phyloP scores from a whole-genome alignment of 2,113 vertebrate genomes.

The Alethe diademata region DNA sequence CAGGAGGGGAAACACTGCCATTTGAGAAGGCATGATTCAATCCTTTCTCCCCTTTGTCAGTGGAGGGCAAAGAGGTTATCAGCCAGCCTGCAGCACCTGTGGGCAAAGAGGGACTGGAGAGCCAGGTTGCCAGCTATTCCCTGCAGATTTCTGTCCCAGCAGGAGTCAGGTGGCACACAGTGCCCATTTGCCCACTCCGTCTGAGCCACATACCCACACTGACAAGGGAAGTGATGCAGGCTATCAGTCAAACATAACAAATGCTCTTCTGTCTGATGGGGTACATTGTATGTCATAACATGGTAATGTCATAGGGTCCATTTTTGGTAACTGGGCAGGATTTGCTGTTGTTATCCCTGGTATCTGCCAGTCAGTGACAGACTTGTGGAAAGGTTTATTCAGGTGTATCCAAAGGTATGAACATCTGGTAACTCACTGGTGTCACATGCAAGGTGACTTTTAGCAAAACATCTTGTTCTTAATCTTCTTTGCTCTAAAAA shows the following conservation, averaged over 20 bases:
- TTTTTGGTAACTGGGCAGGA: neutral
- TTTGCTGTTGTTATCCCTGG: neutral
- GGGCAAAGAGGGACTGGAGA: neutral
- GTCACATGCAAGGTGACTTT: neutral
- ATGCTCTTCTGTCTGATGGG: neutral
- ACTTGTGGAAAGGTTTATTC: neutral
- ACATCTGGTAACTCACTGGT: neutral
- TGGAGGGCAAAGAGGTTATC: neutral
- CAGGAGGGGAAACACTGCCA: neutral
- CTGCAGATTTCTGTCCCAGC: neutral
- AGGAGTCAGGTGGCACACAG: neutral
- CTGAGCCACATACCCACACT: accelerated
- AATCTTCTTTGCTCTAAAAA: neutral
- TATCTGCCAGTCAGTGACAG: neutral
- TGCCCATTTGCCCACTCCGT: neutral
- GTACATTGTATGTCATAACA: neutral
- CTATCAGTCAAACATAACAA: neutral
- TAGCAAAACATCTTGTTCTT: neutral
- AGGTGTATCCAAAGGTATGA: neutral
- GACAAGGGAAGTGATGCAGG: neutral
- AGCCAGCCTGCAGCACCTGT: neutral
- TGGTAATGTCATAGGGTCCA: neutral
- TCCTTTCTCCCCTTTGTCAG: neutral
- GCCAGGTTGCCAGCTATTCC: neutral
- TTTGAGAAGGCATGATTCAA: neutral